Base-by-base conservation (phyloP, 2,113 vertebrate genomes). In the Sorex fumeus region DNA sequence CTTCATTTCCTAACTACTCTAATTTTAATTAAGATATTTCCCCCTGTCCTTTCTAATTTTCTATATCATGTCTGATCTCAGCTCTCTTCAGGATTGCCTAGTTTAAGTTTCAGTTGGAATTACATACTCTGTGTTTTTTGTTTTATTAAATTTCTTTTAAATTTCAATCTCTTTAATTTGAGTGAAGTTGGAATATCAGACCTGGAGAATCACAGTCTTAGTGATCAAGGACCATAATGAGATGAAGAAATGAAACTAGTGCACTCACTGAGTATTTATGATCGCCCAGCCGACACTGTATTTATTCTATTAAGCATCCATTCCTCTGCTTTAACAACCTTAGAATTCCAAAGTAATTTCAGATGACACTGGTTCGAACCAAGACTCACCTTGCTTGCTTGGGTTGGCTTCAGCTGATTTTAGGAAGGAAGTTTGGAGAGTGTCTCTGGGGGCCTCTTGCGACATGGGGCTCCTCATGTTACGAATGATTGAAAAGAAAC, bases 31-130 rank as follows among this genome's bases (percentile, higher is more conserved):
- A 53, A 34, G 23, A 30, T 30, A 66, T 66, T 66, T 8, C 11
- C 64, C 64, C 28, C 64, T 25, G 8, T 30, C 64, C 64, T 30
- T 30, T 66, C 25, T 30, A 66, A 66, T 66, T 66, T 66, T 66
- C 64, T 66, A 27, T 66, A 30, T 66, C 30, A 28, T 66, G 57
- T 60, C 57, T 50, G 47, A 70, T 66, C 10, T 71, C 53, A 30
- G 45, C 32, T 91, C 28, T 77, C 28, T 71, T 66, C 67, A 77
- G 78, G 53, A 83, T 88, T 81, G 40, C 43, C 47, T 86, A 1
- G 28, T 69, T 91, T 80, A 78, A 67, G 62, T 95, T 90, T 88
- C 47, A 30, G 69, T 87, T n/a, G 88, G 47, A 94, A 32, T 64
- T 64, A 91, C 60, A 40, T 70, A 30, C 9, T 78, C 47, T n/a